These are phyloP conservation scores for Perca schrenkii DNA, from an alignment of 2,113 vertebrate genomes.

Conservation along the genomic window DNA sequence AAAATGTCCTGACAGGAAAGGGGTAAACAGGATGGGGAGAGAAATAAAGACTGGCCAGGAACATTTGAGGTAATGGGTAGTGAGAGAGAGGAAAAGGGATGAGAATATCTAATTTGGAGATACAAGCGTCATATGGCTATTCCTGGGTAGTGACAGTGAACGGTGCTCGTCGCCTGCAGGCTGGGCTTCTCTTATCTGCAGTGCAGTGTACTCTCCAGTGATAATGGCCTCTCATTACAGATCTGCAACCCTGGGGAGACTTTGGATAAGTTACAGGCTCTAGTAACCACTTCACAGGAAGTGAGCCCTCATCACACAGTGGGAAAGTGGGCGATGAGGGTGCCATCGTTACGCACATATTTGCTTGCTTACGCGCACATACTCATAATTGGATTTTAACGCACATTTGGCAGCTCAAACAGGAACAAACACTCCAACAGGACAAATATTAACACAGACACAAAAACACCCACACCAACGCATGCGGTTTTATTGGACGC, in stretches of 20 bases:
- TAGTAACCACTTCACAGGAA: conserved; percentile 44
- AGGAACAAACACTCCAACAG: conserved; percentile 4
- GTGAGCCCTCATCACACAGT: conserved; percentile 12
- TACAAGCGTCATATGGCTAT: conserved; percentile 54
- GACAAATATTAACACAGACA: conserved; percentile 56
- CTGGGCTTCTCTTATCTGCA: conserved; percentile 61
- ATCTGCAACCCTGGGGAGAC: conserved; percentile 45
- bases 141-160: conserved; percentile 51
- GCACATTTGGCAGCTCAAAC: conserved; percentile 12
- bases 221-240: conserved; percentile 77
- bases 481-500: conserved; percentile 78
- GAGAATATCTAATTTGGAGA: conserved; percentile 59
- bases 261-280: conserved; percentile 38
- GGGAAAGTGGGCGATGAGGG: not conserved
- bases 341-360: not conserved
- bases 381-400: conserved; percentile 21
- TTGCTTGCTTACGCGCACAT: not conserved
- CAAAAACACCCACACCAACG: conserved; percentile 36
- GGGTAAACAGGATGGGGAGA: conserved; percentile 29
- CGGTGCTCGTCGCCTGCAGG: conserved; percentile 31
- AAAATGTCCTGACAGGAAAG: conserved; percentile 7
- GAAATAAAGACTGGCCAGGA: conserved; percentile 31
- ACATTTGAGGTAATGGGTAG: conserved; percentile 56
- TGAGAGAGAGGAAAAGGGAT: conserved; percentile 39
- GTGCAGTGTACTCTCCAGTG: conserved; percentile 44